Conservation (phyloP, 2,888 invertebrate species). For the Ormyrus thymus region DNA sequence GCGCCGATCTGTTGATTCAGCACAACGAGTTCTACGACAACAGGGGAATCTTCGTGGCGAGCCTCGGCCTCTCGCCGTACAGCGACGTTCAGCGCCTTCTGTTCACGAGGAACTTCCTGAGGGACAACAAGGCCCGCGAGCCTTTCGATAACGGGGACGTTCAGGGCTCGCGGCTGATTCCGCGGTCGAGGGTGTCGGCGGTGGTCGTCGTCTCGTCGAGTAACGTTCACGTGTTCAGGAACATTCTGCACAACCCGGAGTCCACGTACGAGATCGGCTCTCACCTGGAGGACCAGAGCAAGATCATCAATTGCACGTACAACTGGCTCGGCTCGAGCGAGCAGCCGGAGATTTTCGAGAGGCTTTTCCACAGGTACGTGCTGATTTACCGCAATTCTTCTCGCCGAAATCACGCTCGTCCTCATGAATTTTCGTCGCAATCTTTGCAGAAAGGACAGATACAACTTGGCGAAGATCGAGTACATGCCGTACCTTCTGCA, state of each 20-base stretch:
- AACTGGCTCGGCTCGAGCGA: slow-evolving; percentile 94
- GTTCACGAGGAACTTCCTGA: slow-evolving; percentile 91
- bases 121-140: slow-evolving; percentile 90
- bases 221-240: slow-evolving; percentile 91
- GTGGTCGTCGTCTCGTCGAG: slow-evolving; percentile 93
- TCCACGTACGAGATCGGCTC: slow-evolving; percentile 97
- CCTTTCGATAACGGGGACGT: slow-evolving; percentile 84
- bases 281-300: slow-evolving; percentile 95
- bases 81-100: slow-evolving; percentile 87
- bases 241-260: slow-evolving; percentile 92
- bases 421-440: not conserved
- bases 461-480: slow-evolving; percentile 93
- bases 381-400: no score
- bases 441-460: slow-evolving; percentile 86
- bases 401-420: not conserved
- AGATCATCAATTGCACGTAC: slow-evolving; percentile 92
- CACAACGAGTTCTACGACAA: slow-evolving; percentile 95
- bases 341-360: slow-evolving; percentile 82
- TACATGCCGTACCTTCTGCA: slow-evolving; percentile 94
- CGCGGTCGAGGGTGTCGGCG: slow-evolving; percentile 94
- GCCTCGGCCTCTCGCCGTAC: slow-evolving; percentile 91
- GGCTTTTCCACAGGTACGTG: slow-evolving; percentile 82
- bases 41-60: slow-evolving; percentile 90
- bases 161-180: slow-evolving; percentile 84
- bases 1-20: slow-evolving; percentile 83